These are phyloP conservation scores for Marasmarcha lunaedactyla DNA, from an alignment of 2,888 invertebrate genomes.

Conservation along the genomic window DNA sequence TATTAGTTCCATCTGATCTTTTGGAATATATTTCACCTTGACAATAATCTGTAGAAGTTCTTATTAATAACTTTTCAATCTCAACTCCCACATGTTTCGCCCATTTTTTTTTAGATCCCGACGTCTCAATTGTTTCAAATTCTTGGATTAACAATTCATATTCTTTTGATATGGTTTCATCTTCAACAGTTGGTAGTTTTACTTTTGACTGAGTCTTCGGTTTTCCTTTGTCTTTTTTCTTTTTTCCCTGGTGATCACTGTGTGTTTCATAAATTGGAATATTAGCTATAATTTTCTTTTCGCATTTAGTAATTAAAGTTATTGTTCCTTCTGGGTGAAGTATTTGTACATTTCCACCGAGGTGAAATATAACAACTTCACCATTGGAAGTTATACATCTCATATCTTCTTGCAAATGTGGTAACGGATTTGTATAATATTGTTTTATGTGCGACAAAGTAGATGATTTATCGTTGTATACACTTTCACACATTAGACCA, in stretches of 20 bases:
- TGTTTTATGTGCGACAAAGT: conserved; percentile 50
- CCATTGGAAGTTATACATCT: conserved; percentile 50
- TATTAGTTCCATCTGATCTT: conserved; percentile 50
- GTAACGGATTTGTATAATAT: conserved; percentile 23
- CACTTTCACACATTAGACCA: conserved; percentile 47
- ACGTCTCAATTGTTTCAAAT: conserved; percentile 40
- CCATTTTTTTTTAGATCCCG: conserved; percentile 41
- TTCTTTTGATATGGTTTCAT: conserved; percentile 6
- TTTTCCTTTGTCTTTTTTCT: conserved; percentile 33
- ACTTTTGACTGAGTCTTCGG: conserved; percentile 36
- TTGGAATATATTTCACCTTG: conserved; percentile 50
- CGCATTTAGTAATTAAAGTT: conserved; percentile 38
- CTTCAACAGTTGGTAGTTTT: conserved; percentile 18
- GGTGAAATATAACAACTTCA: conserved; percentile 48
- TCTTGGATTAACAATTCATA: conserved; percentile 33
- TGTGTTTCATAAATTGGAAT: background rate
- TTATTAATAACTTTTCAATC: conserved; percentile 40
- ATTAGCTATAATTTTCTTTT: conserved; percentile 22
- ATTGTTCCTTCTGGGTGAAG: conserved; percentile 40
- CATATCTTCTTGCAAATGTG: conserved; percentile 36
- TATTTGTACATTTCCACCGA: conserved; percentile 36
- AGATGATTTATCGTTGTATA: conserved; percentile 37
- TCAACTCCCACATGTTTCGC: conserved; percentile 23
- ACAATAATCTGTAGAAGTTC: conserved; percentile 52
- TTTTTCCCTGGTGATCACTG: conserved; percentile 21